A percentile compares a stretch with the other conserved stretches of the same genome.
These are phyloP conservation scores for Carposina sasakii DNA, from an alignment of 1,140 invertebrate genomes.

Conservation along the genomic window DNA sequence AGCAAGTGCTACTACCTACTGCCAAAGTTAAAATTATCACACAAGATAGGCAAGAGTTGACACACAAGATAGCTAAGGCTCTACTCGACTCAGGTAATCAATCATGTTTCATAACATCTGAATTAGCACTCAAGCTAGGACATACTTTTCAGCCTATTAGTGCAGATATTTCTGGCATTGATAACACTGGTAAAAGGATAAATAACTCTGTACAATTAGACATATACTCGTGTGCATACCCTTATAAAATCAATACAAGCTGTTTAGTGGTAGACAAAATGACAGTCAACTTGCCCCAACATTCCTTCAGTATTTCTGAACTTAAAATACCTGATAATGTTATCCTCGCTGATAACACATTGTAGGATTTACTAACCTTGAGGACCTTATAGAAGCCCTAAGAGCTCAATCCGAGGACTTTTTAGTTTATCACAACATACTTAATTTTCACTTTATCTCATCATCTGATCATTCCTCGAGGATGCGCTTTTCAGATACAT, in stretches of 20 bases:
- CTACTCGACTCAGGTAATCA: neutral
- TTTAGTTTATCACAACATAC: no score
- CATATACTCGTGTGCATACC: neutral
- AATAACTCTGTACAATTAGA: conserved; percentile 1
- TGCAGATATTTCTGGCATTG: neutral
- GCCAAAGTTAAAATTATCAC: conserved; percentile 3
- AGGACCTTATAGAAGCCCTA: no score
- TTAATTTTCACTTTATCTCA: no score
- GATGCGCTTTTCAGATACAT: no score
- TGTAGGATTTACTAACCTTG: no score
- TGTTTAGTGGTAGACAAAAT: neutral
- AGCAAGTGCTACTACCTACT: conserved; percentile 12
- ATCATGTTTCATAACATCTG: neutral
- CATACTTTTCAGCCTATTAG: neutral
- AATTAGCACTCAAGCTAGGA: neutral
- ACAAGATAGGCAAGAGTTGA: neutral
- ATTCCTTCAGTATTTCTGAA: neutral
- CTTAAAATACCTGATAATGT: neutral
- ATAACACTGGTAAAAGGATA: neutral
- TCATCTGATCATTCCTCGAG: no score
- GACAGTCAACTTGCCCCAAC: neutral
- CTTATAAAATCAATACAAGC: neutral
- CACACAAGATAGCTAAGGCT: neutral
- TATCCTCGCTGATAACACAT: neutral
- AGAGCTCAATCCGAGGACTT: no score